Conservation (phyloP, 2,797 vertebrate genomes). For the Microcaecilia unicolor region DNA sequence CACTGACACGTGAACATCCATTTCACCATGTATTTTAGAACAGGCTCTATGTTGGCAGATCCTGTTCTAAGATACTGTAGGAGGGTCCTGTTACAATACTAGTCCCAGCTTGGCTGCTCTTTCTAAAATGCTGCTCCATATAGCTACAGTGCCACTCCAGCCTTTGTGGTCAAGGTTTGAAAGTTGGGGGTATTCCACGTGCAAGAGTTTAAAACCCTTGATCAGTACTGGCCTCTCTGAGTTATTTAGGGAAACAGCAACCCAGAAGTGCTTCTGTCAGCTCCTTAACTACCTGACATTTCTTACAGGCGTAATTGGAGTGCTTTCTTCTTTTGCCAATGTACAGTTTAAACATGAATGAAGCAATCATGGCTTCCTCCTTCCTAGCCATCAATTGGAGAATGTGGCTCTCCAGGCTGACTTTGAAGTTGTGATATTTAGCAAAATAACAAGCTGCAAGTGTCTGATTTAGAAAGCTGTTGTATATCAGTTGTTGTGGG, state of each 20-base stretch:
- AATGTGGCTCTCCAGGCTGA: conserved; percentile 13
- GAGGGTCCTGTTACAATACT: too few relatives aligned
- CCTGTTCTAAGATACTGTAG: too few relatives aligned
- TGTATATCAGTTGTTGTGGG: too few relatives aligned
- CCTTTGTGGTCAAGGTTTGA: not conserved
- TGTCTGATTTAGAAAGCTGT: too few relatives aligned
- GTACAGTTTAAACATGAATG: not conserved
- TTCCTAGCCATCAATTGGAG: too few relatives aligned
- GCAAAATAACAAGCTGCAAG: too few relatives aligned
- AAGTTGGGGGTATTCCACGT: not conserved
- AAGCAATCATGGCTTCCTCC: not conserved
- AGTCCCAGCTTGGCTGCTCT: too few relatives aligned
- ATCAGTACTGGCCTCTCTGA: not conserved
- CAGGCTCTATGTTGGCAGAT: too few relatives aligned
- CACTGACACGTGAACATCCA: too few relatives aligned
- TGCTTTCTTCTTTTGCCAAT: conserved; percentile 4
- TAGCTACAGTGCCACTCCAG: too few relatives aligned
- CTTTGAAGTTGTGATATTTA: conserved; percentile 15
- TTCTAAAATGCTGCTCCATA: too few relatives aligned
- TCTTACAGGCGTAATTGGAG: not conserved
- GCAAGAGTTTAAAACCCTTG: not conserved
- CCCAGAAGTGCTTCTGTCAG: not conserved
- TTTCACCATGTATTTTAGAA: too few relatives aligned
- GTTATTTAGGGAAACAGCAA: not conserved
- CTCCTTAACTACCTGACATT: conserved; percentile 1